A percentile compares a stretch with the other conserved stretches of the same genome.
Conservation (phyloP, 2,888 invertebrate genomes). For the Coenonympha glycerion region DNA sequence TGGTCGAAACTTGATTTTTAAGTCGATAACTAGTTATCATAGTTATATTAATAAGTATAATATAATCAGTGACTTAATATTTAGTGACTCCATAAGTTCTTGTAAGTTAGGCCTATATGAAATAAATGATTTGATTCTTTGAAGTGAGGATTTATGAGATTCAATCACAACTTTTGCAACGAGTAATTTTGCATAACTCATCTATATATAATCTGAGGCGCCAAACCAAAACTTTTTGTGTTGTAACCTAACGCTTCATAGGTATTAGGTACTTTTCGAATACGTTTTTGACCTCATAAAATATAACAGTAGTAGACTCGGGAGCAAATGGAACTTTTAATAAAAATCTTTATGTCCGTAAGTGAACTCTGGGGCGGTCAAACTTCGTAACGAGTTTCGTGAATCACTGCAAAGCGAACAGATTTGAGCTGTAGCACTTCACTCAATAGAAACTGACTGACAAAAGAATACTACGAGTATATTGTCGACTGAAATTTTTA, state of each 20-base stretch:
- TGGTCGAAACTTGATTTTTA: too few relatives aligned
- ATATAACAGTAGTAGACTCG: background rate
- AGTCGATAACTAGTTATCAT: too few relatives aligned
- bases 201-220: too few relatives aligned
- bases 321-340: conserved; percentile 10
- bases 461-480: conserved; percentile 8
- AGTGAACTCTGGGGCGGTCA: conserved; percentile 13
- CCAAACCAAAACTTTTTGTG: background rate
- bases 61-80: too few relatives aligned
- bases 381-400: conserved; percentile 19
- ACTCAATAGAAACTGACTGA: conserved; percentile 12
- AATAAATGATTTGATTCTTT: too few relatives aligned
- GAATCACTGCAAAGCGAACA: conserved; percentile 13
- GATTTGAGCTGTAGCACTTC: conserved; percentile 9
- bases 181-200: too few relatives aligned
- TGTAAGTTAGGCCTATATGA: too few relatives aligned
- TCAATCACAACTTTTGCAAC: too few relatives aligned
- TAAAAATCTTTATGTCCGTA: conserved; percentile 15
- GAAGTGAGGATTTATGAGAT: too few relatives aligned
- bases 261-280: background rate
- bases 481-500: conserved; percentile 4
- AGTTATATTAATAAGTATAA: too few relatives aligned
- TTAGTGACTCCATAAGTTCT: too few relatives aligned
- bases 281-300: background rate
- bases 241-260: background rate